Base-by-base conservation (phyloP, 2,797 vertebrate genomes). In the Streptopelia turtur region DNA sequence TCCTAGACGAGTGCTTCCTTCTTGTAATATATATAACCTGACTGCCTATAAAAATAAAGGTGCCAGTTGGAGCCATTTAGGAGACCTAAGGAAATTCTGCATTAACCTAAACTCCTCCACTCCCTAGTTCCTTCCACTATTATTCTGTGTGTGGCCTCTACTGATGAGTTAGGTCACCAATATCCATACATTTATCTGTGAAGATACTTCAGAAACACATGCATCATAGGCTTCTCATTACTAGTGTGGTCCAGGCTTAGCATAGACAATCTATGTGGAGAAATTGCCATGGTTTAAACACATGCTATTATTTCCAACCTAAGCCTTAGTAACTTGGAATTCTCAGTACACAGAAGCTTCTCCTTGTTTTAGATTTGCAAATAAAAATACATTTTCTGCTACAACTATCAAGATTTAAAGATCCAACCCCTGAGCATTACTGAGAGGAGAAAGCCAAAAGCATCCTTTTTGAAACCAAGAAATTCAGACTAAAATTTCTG, bases 31-130 rank as follows among this genome's bases (percentile, higher is more conserved):
- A 97, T 97, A 94, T 97, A 96, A 96, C 95, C 81, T 96, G 95
- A 95, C 95, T 96, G 95, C 91, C 91, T 94, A 96, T 97, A 96
- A 97, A 97, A 96, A 96, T 95, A 97, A 93, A 96, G 95, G 95
- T 96, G 96, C 94, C 95, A 94, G 94, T 95, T 65, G 75, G 91
- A 97, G 94, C 64, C 89, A 91, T 89, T 96, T 90, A 96, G 61
- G 86, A 95, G 95, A 95, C 95, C 93, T 94, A 92, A 96, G 95
- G 96, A 96, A 96, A 97, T 96, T 96, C 93, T 95, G 88, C 86
- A 96, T 97, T 97, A 97, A 95, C 93, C 95, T 97, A 60, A 92
- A 95, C 81, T 93, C 86, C 68, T 93, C 37, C 45, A 66, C 60
- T 92, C 80, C 80, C 61, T 50, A 33, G 86, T 56, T 92, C 78